A percentile compares a stretch with the other conserved stretches of the same genome.
Conservation (phyloP, 1,140 invertebrate species). For the Bombus waltoni region DNA sequence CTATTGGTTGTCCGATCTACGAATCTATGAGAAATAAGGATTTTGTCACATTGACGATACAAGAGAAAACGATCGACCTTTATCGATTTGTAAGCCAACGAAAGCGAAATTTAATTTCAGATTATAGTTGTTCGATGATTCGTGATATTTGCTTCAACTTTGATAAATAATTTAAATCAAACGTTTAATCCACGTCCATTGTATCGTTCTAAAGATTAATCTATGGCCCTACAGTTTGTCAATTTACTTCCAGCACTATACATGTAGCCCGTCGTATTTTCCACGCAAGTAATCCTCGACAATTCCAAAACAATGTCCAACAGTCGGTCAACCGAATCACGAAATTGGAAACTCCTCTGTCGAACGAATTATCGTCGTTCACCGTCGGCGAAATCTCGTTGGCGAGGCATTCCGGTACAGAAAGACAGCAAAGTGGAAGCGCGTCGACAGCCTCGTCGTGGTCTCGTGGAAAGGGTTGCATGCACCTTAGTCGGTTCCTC, state of each 20-base stretch:
- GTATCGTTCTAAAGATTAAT: neutral
- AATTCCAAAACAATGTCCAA: neutral
- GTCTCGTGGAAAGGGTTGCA: slow-evolving; percentile 53
- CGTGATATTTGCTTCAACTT: too few species aligned
- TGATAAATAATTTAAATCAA: too few species aligned
- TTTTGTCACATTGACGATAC: too few species aligned
- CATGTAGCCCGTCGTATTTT: neutral
- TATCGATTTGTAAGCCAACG: too few species aligned
- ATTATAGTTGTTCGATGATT: neutral
- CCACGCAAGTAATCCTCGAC: neutral
- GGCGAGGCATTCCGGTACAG: neutral
- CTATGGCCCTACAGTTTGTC: neutral
- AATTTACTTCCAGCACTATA: neutral
- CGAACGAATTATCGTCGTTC: neutral
- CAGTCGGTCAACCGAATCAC: neutral
- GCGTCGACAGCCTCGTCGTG: slow-evolving; percentile 17
- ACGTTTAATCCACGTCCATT: too few species aligned
- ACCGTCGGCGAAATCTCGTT: neutral
- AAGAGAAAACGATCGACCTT: too few species aligned
- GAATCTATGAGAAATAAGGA: neutral
- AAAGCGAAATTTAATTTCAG: neutral
- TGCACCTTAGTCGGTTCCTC: slow-evolving; percentile 63
- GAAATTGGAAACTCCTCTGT: neutral
- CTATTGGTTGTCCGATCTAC: neutral
- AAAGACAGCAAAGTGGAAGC: slow-evolving; percentile 50